Conservation (phyloP, 2,113 vertebrate genomes). For the Sinocyclocheilus anshuiensis region DNA sequence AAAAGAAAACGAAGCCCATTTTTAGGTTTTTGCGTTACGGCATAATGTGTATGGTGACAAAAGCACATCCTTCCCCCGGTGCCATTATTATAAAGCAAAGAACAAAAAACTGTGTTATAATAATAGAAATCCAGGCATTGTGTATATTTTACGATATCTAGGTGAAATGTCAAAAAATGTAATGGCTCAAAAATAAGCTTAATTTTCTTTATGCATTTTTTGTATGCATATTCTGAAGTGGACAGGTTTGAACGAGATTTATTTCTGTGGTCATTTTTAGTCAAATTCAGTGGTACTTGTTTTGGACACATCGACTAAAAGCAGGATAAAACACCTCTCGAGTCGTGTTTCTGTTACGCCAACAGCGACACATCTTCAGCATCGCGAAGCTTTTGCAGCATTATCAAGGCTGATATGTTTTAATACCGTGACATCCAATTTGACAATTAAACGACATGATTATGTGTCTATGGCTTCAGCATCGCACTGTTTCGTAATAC, state of each 20-base stretch:
- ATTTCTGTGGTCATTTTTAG: not conserved
- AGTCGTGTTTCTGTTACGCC: slow-evolving; percentile 45
- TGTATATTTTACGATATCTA: not conserved
- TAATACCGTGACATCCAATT: slow-evolving; percentile 66
- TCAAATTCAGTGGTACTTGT: slow-evolving; percentile 4
- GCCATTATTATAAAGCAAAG: not conserved
- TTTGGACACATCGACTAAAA: not conserved
- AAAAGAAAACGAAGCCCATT: not conserved
- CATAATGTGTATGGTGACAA: not conserved
- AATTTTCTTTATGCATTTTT: not conserved
- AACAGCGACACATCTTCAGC: slow-evolving; percentile 50
- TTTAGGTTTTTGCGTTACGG: not conserved
- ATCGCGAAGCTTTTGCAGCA: slow-evolving; percentile 66
- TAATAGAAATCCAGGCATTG: not conserved
- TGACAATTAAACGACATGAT: slow-evolving; percentile 73
- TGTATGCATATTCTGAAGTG: not conserved
- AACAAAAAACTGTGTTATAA: not conserved
- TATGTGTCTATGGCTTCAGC: slow-evolving; percentile 59
- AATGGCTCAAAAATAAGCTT: not conserved
- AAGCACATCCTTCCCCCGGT: not conserved
- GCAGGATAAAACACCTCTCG: not conserved
- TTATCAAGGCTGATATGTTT: slow-evolving; percentile 74
- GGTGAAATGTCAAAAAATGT: not conserved
- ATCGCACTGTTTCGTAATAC: not conserved
- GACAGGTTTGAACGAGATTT: not conserved